A percentile compares a stretch with the other conserved stretches of the same genome.
Conservation (phyloP, 2,113 vertebrate genomes). For the Elephantulus edwardii region DNA sequence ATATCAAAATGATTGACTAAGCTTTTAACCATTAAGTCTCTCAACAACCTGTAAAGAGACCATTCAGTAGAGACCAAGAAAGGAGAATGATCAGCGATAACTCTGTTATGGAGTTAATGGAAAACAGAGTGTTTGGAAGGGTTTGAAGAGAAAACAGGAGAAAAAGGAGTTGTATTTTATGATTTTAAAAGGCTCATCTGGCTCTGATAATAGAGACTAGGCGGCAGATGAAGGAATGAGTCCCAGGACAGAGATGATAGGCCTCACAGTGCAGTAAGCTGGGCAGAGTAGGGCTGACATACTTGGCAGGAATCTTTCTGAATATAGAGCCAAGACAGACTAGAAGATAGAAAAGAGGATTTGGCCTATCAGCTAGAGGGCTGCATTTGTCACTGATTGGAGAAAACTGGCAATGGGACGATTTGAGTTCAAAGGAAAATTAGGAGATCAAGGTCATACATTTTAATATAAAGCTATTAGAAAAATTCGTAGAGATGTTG, state of each 20-base stretch:
- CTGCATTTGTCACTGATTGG: not conserved
- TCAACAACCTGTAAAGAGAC: not conserved
- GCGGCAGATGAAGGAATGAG: not conserved
- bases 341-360: too few relatives aligned
- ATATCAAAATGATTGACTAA: not conserved
- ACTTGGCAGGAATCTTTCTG: not conserved
- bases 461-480: not conserved
- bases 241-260: not conserved
- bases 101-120: not conserved
- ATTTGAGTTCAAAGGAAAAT: not conserved
- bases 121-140: too few relatives aligned
- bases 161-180: not conserved
- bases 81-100: not conserved
- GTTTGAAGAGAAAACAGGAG: not conserved
- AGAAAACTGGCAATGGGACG: too few relatives aligned
- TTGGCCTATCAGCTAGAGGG: not conserved
- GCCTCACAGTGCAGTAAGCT: not conserved
- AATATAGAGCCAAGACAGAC: not conserved
- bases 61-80: not conserved
- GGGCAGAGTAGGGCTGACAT: not conserved
- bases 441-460: not conserved
- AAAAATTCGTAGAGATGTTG: not conserved
- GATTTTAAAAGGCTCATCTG: not conserved
- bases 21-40: not conserved
- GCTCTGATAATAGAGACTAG: not conserved